Percentiles rank a stretch among this genome's conserved stretches.
phyloP scores from a whole-genome alignment of 2,888 invertebrate species.

The Cerastis rubricosa region DNA sequence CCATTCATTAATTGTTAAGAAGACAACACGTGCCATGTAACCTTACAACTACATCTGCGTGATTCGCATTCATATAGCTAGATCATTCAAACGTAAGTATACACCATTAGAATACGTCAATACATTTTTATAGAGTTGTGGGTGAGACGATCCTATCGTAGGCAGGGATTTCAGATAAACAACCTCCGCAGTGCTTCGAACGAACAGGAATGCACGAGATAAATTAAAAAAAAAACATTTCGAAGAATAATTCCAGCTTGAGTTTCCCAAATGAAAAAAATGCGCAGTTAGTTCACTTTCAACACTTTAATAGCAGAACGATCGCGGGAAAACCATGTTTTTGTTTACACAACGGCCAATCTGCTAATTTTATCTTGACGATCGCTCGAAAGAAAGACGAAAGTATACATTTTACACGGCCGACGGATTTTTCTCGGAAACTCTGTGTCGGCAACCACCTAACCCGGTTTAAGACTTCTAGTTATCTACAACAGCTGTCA shows the following conservation, averaged over 20 bases:
- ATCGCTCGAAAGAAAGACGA: conserved; percentile 67
- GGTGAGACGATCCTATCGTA: conserved; percentile 3
- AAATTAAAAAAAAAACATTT: conserved; percentile 46
- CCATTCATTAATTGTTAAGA: conserved; percentile 22
- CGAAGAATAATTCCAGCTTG: conserved; percentile 43
- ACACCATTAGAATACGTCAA: conserved; percentile 33
- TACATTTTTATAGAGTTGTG: background rate
- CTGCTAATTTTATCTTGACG: conserved; percentile 68
- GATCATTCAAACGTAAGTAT: background rate
- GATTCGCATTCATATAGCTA: conserved; percentile 21
- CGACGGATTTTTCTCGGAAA: conserved; percentile 62
- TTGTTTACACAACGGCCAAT: conserved; percentile 67
- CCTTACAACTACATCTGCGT: background rate
- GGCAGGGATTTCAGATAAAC: background rate
- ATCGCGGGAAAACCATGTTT: conserved; percentile 71
- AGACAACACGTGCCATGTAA: background rate
- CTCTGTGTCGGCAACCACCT: conserved; percentile 55
- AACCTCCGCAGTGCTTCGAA: background rate
- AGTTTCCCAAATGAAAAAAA: conserved; percentile 48
- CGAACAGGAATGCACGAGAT: conserved; percentile 7
- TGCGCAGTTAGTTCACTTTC: conserved; percentile 53
- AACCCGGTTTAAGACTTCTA: conserved; percentile 54
- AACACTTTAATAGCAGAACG: conserved; percentile 44
- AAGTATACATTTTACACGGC: conserved; percentile 63
- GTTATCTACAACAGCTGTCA: conserved; percentile 52